Percentiles rank a stretch among this genome's conserved stretches.
These are phyloP conservation scores for Callitettix versicolor DNA, from an alignment of 1,140 invertebrate species.

Conservation along the genomic window DNA sequence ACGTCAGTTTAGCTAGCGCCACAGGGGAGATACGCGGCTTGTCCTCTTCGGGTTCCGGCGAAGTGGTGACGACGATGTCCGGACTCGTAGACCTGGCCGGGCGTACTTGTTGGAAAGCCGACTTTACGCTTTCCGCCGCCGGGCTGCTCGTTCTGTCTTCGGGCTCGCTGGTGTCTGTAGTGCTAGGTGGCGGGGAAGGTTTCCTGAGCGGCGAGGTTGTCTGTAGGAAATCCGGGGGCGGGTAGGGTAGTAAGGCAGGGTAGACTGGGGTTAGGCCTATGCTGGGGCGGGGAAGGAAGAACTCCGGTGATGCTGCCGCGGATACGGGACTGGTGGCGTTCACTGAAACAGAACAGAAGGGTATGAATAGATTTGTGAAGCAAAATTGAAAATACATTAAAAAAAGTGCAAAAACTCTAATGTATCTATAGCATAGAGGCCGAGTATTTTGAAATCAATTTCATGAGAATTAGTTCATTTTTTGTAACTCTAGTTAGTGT, in stretches of 20 bases:
- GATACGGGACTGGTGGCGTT: constrained; percentile 31
- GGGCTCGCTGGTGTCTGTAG: constrained; percentile 1
- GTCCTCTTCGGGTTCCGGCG: constrained; percentile 27
- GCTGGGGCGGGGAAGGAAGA: constrained; percentile 32
- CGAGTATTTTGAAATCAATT: too few relatives aligned
- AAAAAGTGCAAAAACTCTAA: too few relatives aligned
- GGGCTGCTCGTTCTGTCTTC: constrained; percentile 27
- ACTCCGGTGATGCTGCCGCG: constrained; percentile 26
- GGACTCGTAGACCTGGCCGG: constrained; percentile 26
- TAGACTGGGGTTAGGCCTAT: constrained; percentile 19
- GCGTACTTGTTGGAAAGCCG: constrained; percentile 29
- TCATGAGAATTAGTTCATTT: too few relatives aligned
- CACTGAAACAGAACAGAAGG: constrained; percentile 19
- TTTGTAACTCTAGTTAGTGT: too few relatives aligned
- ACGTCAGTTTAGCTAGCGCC: neutral
- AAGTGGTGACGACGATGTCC: constrained; percentile 19
- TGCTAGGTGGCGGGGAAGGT: constrained; percentile 1
- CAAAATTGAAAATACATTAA: too few relatives aligned
- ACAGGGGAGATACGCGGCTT: constrained; percentile 7
- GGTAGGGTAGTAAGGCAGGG: constrained; percentile 12
- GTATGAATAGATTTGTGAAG: too few relatives aligned
- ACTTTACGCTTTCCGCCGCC: constrained; percentile 31
- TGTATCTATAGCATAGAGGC: too few relatives aligned
- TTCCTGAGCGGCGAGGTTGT: constrained; percentile 28
- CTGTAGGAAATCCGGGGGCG: constrained; percentile 30